phyloP scores from a whole-genome alignment of 2,797 vertebrate species.

The Microchirus variegatus region DNA sequence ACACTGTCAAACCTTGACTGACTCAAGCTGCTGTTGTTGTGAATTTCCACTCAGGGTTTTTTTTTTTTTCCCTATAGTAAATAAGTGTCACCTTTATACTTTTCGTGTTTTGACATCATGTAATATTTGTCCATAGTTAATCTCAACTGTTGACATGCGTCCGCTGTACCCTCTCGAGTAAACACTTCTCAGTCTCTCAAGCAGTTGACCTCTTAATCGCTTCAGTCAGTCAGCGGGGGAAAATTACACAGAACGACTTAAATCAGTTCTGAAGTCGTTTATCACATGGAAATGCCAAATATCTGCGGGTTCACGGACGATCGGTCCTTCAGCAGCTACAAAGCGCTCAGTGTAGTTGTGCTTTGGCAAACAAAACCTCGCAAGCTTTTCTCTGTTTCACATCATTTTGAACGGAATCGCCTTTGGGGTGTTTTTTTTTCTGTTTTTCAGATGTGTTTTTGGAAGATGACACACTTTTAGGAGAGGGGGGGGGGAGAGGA shows the following conservation, averaged over 20 bases:
- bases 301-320: background rate
- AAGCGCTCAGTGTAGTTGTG: background rate
- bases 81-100: conserved; percentile 26
- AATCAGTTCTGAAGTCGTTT: background rate
- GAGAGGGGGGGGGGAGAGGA: background rate
- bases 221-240: background rate
- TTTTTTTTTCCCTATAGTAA: too few relatives aligned
- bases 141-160: conserved; percentile 14
- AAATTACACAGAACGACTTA: background rate
- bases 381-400: background rate
- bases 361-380: background rate
- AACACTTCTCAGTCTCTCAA: conserved; percentile 3
- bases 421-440: background rate
- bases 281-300: conserved; percentile 1
- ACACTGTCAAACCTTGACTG: conserved; percentile 19
- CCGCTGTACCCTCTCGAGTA: conserved; percentile 10
- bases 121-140: background rate
- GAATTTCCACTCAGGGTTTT: conserved; percentile 14
- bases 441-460: background rate
- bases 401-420: background rate
- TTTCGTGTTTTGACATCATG: background rate
- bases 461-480: background rate
- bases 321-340: background rate
- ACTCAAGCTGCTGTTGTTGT: conserved; percentile 22
- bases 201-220: background rate